Base-by-base conservation (phyloP, 2,888 invertebrate species). In the Chironomus tentans region DNA sequence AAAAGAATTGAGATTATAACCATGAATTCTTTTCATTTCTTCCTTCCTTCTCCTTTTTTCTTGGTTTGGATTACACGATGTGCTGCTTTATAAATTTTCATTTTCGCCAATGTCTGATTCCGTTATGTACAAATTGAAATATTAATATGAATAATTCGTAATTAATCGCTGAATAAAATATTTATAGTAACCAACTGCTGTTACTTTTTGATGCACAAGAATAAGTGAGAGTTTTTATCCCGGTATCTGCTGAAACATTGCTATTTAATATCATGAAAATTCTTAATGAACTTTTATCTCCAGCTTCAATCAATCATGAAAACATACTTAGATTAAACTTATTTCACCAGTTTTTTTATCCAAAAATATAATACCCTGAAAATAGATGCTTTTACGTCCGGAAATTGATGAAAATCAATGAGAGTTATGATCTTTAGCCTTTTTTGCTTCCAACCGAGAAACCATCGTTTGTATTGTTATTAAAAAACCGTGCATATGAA, bases 61-160 rank as follows among this genome's bases (percentile, higher is more conserved):
- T 15, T 56, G n/a, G 18, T 18, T 15, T 18, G 18, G 5, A 56
- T 24, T 21, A 12, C 65, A 65, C 24, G 65, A 56, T 56, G n/a
- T 56, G 24, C 21, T 61, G 72, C 62, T 73, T 62, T 62, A 24
- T 24, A 65, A 65, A 65, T 24, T 24, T 65, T 65, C 65, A 73
- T 61, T 73, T 61, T 22, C n/a, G n/a, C 38, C 62, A 56, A 21
- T 38, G 62, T 73, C 62, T 50, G 15, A 15, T 73, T 28, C 72
- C 72, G 72, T 73, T 73, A 65, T 56, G 50, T 61, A 62, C 46
- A 73, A 73, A 73, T 73, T 73, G 72, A 73, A 73, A 73, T 73
- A 73, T 73, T 73, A 73, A 73, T 72, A 73, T 50, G 15, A 62
- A 65, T 65, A 65, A 65, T 65, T 24, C 24, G 65, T 65, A 65